A percentile compares a stretch with the other conserved stretches of the same genome.
phyloP scores from a whole-genome alignment of 2,797 vertebrate genomes.

The Scolopax rusticola region DNA sequence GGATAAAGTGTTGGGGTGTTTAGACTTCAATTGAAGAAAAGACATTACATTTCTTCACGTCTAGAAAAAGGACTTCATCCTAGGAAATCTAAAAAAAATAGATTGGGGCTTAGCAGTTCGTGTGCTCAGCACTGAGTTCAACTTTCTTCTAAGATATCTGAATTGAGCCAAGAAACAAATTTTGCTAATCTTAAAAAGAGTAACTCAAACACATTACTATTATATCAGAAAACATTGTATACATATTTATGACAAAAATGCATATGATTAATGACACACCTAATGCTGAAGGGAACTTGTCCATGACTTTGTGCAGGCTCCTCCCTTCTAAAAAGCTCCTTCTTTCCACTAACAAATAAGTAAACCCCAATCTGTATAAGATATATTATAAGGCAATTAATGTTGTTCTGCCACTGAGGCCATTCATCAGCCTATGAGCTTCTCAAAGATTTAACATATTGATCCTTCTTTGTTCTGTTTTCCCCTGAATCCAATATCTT shows the following conservation, averaged over 20 bases:
- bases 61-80: background rate
- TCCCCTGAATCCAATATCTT: background rate
- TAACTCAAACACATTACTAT: background rate
- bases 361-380: background rate
- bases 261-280: background rate
- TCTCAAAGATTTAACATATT: slow-evolving; percentile 23
- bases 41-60: background rate
- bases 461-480: slow-evolving; percentile 35
- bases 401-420: background rate
- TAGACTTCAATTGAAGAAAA: slow-evolving; percentile 19
- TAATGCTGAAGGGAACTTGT: background rate
- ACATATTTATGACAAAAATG: background rate
- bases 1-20: slow-evolving; percentile 7
- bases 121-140: slow-evolving; percentile 19
- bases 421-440: background rate
- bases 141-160: slow-evolving; percentile 27
- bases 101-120: background rate
- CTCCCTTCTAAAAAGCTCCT: background rate
- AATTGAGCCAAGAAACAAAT: slow-evolving; percentile 43
- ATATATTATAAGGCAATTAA: background rate
- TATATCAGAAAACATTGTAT: background rate
- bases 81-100: background rate
- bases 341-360: background rate
- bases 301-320: background rate
- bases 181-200: slow-evolving; percentile 30